These are phyloP conservation scores for Periophthalmus magnuspinnatus DNA, from an alignment of 2,797 vertebrate species.

Conservation along the genomic window DNA sequence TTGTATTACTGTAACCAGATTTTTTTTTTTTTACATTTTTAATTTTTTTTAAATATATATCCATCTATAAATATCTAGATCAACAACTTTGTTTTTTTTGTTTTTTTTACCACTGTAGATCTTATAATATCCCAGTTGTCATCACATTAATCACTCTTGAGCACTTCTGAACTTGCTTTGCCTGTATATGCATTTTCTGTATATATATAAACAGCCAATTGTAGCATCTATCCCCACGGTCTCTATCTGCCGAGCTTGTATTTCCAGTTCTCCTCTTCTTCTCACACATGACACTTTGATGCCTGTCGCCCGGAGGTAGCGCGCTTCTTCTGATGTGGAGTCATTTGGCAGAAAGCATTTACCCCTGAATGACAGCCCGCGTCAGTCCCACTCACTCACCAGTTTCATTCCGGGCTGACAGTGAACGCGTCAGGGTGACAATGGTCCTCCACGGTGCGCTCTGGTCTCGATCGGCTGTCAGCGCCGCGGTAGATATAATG, in stretches of 20 bases:
- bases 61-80: too few relatives aligned
- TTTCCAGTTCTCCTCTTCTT: constrained; percentile 35
- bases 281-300: constrained; percentile 41
- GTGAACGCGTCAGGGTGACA: not conserved
- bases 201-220: not conserved
- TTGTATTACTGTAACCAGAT: too few relatives aligned
- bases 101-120: too few relatives aligned
- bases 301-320: constrained; percentile 47
- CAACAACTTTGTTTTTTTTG: too few relatives aligned
- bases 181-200: not conserved
- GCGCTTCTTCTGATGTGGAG: constrained; percentile 19
- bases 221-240: not conserved
- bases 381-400: constrained; percentile 17
- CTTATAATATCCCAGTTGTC: not conserved
- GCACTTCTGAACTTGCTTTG: not conserved
- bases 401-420: constrained; percentile 4
- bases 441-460: not conserved
- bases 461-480: not conserved
- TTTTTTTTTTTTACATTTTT: too few relatives aligned
- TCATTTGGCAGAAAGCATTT: constrained; percentile 19
- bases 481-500: not conserved
- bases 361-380: constrained; percentile 25
- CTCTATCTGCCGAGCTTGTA: not conserved
- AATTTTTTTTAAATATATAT: too few relatives aligned
- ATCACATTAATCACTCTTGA: not conserved